These are phyloP conservation scores for Lamellibrachia luymesi DNA, from an alignment of 1,140 invertebrate species.

Conservation along the genomic window DNA sequence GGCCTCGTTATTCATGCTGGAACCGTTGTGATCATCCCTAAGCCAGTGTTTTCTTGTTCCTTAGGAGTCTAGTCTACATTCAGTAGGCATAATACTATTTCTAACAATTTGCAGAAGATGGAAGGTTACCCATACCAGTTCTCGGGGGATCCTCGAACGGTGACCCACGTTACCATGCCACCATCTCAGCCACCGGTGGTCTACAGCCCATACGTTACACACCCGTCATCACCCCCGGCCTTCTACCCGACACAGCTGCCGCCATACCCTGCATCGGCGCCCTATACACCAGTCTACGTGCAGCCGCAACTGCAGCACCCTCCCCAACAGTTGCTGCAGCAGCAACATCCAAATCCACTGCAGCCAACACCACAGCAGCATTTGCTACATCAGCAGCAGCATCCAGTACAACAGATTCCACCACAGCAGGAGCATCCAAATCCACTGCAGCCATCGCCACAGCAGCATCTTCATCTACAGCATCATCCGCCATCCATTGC, in stretches of 20 bases:
- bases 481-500: not conserved
- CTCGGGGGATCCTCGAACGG: not conserved
- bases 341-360: not conserved
- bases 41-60: no score
- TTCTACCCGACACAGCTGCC: not conserved
- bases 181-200: not conserved
- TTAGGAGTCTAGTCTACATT: no score
- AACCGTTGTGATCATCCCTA: no score
- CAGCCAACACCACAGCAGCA: not conserved
- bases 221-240: not conserved
- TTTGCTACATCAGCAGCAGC: not conserved
- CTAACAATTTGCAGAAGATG: not conserved
- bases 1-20: no score
- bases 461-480: not conserved
- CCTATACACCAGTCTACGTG: not conserved
- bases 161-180: not conserved
- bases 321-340: not conserved
- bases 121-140: not conserved
- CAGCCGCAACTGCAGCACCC: not conserved
- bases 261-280: not conserved
- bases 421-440: not conserved
- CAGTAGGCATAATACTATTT: no score
- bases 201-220: not conserved
- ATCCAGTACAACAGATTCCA: not conserved
- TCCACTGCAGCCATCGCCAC: not conserved